Percentiles rank a stretch among this genome's conserved stretches.
Conservation (phyloP, 2,888 invertebrate species). For the Halictus quadricinctus region DNA sequence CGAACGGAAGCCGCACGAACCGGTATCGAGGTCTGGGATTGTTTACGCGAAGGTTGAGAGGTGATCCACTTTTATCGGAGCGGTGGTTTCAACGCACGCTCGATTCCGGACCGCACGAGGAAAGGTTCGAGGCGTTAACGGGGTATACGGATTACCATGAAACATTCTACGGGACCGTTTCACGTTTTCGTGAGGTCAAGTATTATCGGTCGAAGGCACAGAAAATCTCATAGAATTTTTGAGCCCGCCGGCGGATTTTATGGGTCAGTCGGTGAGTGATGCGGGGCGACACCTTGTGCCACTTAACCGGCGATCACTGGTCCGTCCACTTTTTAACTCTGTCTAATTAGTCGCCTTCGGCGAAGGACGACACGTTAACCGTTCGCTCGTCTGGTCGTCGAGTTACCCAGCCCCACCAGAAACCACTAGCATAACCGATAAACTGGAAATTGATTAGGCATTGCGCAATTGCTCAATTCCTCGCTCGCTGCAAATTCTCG, state of each 20-base stretch:
- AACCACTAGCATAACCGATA: not conserved
- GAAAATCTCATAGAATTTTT: not conserved
- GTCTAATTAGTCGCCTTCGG: constrained; percentile 68
- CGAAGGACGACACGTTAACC: constrained; percentile 46
- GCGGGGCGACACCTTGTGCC: constrained; percentile 57
- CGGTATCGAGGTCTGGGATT: not conserved
- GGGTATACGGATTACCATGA: not conserved
- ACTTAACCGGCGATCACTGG: constrained; percentile 67
- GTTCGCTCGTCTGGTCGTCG: constrained; percentile 30
- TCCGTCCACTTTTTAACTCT: constrained; percentile 68
- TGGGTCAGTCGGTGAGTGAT: constrained; percentile 56
- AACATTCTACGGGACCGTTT: not conserved
- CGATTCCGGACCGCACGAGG: too few relatives aligned
- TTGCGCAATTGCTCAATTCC: not conserved
- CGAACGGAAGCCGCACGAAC: not conserved
- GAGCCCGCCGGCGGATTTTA: constrained; percentile 25
- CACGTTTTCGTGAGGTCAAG: not conserved
- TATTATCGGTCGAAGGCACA: not conserved
- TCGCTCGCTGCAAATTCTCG: not conserved
- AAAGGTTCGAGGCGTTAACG: not conserved
- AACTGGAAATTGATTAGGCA: not conserved
- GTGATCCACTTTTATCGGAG: not conserved
- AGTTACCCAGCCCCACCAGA: not conserved
- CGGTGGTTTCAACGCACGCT: constrained; percentile 15
- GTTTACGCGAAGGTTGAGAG: not conserved